Evolutionary conservation across 2,113 vertebrate genomes (phyloP), one percentile per base, ranked within the genome.

Genomic region (Sphyrna mokarran): DNA sequence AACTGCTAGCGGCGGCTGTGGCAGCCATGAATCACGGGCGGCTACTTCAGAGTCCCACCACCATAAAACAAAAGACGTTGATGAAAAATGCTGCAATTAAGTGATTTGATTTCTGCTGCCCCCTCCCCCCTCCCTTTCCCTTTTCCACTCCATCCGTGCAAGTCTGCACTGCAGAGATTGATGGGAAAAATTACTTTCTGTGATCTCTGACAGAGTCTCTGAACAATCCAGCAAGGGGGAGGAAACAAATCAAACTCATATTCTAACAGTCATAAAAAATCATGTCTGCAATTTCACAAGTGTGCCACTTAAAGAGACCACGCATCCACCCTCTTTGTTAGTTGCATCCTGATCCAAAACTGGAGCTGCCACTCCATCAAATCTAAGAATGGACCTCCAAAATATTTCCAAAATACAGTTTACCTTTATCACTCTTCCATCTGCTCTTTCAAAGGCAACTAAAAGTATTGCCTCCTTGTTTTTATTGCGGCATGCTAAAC

Each of bases 1-100:
- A 98, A 98, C 98, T 99, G 99, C 98, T 99, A 98, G 98, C 98
- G 97, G 98, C 98, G 97, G 98, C 97, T 97, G 98, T 98, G 98
- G 98, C 98, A 98, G 98, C 98, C 98, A 99, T 99, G 99, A 99
- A 99, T 99, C 99, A 99, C 98, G 98, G 98, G 97, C 98, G 97
- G 98, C 98, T 98, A 98, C 98, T 98, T 97, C 98, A 98, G 98
- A 98, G 98, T 98, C 98, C 98, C 98, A 98, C 98, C 98, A 98
- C 99, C 98, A 99, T 99, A 99, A 99, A 99, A 99, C 98, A 99
- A 99, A 99, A 99, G 98, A 99, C 99, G 98, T 98, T 99, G 98
- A 99, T 99, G 98, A 99, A 99, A 99, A 99, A 99, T 99, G 98
- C 98, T 98, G 98, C 99, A 99, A 99, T 99, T 99, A 99, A 99